Evolutionary conservation across 2,888 invertebrate species (phyloP).

Genomic region (Caenorhabditis sulstoni): DNA sequence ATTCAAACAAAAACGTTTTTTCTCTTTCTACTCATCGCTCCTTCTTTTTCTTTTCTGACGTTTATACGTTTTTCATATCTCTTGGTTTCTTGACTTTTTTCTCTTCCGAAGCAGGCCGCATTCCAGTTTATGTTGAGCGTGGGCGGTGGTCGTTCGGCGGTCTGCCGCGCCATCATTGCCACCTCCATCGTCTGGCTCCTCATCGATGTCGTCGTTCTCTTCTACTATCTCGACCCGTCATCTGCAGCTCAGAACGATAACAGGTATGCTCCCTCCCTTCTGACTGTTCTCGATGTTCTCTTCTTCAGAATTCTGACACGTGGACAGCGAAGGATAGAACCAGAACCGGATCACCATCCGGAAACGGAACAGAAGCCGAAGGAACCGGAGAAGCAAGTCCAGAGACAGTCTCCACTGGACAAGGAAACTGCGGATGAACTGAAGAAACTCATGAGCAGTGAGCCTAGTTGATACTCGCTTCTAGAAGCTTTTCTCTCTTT

Average conservation of each 20-base stretch:
- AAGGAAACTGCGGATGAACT: constrained; percentile 29
- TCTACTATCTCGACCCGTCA: constrained; percentile 78
- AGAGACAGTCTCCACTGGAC: constrained; percentile 41
- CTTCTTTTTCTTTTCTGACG: background rate
- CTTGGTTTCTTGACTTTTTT: background rate
- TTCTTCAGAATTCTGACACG: constrained; percentile 48
- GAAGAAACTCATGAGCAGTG: constrained; percentile 45
- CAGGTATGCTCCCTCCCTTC: constrained; percentile 12
- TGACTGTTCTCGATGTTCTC: background rate
- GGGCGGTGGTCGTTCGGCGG: constrained; percentile 71
- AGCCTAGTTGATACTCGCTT: background rate
- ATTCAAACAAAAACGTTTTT: constrained; percentile 3
- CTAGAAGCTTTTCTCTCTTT: background rate
- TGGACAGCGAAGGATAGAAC: constrained; percentile 43
- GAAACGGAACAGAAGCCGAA: background rate
- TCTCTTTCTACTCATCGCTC: no score
- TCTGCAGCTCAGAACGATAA: constrained; percentile 34
- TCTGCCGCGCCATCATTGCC: constrained; percentile 79
- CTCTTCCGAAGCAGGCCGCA: background rate
- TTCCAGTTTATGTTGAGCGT: constrained; percentile 42
- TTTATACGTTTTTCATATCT: constrained; percentile 9
- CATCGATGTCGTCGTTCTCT: constrained; percentile 76
- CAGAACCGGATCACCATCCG: constrained; percentile 6
- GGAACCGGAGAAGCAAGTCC: constrained; percentile 16
- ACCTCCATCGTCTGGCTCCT: constrained; percentile 80